phyloP scores from a whole-genome alignment of 2,113 vertebrate species.

The Scomber scombrus region DNA sequence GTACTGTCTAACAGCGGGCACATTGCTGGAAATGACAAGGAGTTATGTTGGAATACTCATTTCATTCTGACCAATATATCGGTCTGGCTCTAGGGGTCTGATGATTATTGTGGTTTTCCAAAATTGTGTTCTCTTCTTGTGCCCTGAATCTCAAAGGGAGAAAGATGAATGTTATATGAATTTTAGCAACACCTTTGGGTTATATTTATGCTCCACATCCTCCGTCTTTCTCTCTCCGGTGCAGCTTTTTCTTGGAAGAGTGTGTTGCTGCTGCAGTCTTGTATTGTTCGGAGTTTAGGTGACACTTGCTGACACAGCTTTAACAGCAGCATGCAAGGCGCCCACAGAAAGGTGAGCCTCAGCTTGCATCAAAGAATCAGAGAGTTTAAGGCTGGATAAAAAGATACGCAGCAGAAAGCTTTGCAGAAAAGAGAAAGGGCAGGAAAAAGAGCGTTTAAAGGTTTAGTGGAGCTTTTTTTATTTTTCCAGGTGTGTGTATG shows the following conservation, averaged over 20 bases:
- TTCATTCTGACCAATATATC: neutral
- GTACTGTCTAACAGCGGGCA: too few species aligned
- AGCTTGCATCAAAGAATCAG: conserved; percentile 48
- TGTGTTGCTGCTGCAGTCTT: conserved; percentile 3
- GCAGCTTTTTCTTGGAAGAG: neutral
- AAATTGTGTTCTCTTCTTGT: neutral
- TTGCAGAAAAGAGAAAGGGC: conserved; percentile 27
- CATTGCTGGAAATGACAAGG: too few species aligned
- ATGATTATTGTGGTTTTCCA: neutral
- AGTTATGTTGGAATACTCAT: neutral
- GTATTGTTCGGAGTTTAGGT: conserved; percentile 6
- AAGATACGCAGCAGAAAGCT: conserved; percentile 55
- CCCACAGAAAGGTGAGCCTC: conserved; percentile 25
- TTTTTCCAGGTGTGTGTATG: conserved; percentile 24
- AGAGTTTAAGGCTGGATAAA: conserved; percentile 59
- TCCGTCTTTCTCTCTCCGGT: neutral
- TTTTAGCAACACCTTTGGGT: neutral
- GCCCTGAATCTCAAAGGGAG: neutral
- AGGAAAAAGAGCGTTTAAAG: conserved; percentile 46
- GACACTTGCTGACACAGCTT: conserved; percentile 50
- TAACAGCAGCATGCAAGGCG: conserved; percentile 17
- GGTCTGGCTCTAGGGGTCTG: too few species aligned
- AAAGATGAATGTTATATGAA: neutral
- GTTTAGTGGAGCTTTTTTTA: conserved; percentile 49
- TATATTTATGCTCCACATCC: conserved; percentile 8